Evolutionary conservation across 2,113 vertebrate genomes (phyloP).

Genomic region (Arothron firmamentum): DNA sequence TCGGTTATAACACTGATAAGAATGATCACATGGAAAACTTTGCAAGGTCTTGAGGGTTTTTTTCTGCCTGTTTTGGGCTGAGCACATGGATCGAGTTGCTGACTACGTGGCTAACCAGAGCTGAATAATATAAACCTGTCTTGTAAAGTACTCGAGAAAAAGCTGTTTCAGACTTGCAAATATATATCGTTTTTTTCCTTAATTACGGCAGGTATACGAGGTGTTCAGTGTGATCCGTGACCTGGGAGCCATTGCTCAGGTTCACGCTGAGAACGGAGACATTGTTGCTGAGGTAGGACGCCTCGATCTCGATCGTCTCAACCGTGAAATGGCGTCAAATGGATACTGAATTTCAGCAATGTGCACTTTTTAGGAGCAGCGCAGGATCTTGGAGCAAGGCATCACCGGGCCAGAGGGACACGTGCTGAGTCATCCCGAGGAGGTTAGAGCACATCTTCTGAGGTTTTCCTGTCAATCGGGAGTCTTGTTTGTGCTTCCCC

Average conservation of each 20-base stretch:
- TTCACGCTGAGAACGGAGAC: conserved; percentile 96
- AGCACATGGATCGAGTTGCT: too few species aligned
- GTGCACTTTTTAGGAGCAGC: conserved; percentile 83
- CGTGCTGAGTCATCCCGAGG: conserved; percentile 91
- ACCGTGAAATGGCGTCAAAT: neutral
- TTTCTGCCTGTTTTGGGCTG: too few species aligned
- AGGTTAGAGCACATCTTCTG: conserved; percentile 72
- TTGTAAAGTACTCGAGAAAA: too few species aligned
- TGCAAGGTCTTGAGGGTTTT: too few species aligned
- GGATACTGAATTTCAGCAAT: neutral
- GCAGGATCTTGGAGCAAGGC: conserved; percentile 88
- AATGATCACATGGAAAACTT: too few species aligned
- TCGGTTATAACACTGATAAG: too few species aligned
- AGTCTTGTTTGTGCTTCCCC: neutral
- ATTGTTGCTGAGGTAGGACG: conserved; percentile 89
- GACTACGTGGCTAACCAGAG: too few species aligned
- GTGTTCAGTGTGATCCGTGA: conserved; percentile 94
- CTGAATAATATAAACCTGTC: too few species aligned
- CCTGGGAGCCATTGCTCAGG: conserved; percentile 92
- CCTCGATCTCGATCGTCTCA: neutral
- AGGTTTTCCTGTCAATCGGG: neutral
- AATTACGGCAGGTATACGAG: conserved; percentile 86
- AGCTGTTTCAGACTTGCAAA: too few species aligned
- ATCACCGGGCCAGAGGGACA: conserved; percentile 98
- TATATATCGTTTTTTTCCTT: neutral